A percentile compares a stretch with the other conserved stretches of the same genome.
Evolutionary conservation across 2,113 vertebrate genomes (phyloP).

Genomic region (Tiliqua scincoides): DNA sequence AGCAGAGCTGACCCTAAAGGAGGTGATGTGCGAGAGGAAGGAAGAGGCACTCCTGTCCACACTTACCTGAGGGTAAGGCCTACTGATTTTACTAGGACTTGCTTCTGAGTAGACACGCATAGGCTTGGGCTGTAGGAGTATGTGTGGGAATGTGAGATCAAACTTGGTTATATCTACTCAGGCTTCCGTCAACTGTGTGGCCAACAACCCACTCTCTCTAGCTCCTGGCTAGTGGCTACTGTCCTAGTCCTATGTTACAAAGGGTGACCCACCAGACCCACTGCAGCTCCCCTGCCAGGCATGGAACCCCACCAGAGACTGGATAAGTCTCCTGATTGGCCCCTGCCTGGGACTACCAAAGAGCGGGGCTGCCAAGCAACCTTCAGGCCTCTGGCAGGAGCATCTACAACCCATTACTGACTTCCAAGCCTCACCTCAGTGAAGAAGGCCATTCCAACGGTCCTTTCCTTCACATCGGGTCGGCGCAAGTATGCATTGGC

Average conservation of each 20-base stretch:
- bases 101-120: too few species aligned
- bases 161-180: too few species aligned
- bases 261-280: background rate
- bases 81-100: too few species aligned
- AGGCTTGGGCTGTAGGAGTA: too few species aligned
- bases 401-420: fast-evolving
- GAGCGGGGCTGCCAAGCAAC: background rate
- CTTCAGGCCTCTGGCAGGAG: background rate
- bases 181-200: too few species aligned
- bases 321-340: background rate
- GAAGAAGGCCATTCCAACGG: background rate
- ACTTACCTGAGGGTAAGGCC: too few species aligned
- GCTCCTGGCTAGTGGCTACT: background rate
- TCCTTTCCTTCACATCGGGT: background rate
- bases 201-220: too few species aligned
- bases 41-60: too few species aligned
- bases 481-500: background rate
- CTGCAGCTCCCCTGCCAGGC: background rate
- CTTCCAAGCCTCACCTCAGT: background rate
- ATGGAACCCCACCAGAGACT: background rate
- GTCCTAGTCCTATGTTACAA: background rate
- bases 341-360: background rate
- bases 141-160: too few species aligned
- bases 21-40: too few species aligned
- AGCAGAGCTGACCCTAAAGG: too few species aligned